Evolutionary conservation across 2,113 vertebrate genomes (phyloP).

Genomic region (Numenius arquata): DNA sequence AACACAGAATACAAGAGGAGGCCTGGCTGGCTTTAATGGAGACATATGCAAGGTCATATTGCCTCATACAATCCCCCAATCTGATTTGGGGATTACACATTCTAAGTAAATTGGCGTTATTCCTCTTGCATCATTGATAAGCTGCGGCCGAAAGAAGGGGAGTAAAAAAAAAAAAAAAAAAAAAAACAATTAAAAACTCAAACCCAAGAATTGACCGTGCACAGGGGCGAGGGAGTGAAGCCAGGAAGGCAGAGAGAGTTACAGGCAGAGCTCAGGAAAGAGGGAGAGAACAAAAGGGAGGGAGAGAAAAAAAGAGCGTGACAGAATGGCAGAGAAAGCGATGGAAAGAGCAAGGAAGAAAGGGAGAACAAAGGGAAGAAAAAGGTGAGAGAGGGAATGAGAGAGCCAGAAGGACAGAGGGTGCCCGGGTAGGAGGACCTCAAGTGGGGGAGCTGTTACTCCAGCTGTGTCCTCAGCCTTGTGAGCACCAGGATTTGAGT

Average conservation of each 20-base stretch:
- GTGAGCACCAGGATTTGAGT: background rate
- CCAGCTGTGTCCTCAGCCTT: background rate
- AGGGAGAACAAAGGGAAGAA: slow-evolving; percentile 1
- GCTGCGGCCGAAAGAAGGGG: slow-evolving; percentile 73
- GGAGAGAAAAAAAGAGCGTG: background rate
- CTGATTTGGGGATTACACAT: slow-evolving; percentile 90
- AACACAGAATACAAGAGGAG: slow-evolving; percentile 70
- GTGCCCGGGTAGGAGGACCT: background rate
- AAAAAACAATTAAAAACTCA: slow-evolving; percentile 53
- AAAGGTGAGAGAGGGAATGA: background rate
- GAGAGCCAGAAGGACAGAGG: background rate
- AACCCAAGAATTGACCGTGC: background rate
- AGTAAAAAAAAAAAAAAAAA: slow-evolving; percentile 10
- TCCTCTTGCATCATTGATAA: slow-evolving; percentile 85
- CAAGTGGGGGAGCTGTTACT: background rate
- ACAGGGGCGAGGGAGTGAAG: background rate
- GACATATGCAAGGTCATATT: slow-evolving; percentile 86
- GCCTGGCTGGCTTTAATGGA: slow-evolving; percentile 79
- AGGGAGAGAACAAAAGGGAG: slow-evolving; percentile 10
- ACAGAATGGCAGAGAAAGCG: background rate
- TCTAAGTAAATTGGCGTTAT: slow-evolving; percentile 85
- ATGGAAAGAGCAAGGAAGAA: background rate
- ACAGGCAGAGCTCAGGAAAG: background rate
- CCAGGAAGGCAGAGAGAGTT: background rate
- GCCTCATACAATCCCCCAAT: slow-evolving; percentile 85